Percentiles rank a stretch among this genome's conserved stretches.
Evolutionary conservation across 1,140 invertebrate genomes (phyloP).

Genomic region (Euglossa dilemma): DNA sequence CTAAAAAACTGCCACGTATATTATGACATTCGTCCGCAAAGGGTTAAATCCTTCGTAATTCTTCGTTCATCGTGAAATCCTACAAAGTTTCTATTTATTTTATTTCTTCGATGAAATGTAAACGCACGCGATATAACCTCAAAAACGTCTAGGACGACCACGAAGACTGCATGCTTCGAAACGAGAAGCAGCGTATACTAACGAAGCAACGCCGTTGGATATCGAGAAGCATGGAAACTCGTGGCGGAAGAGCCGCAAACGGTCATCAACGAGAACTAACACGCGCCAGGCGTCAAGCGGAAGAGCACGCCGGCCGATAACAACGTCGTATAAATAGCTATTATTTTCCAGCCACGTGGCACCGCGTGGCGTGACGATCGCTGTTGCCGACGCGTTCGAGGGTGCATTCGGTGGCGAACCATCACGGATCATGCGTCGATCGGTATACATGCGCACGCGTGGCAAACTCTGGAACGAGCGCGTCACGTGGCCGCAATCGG

Average conservation of each 20-base stretch:
- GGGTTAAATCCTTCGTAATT: no score
- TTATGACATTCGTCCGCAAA: no score
- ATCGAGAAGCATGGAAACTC: neutral
- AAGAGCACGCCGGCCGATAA: constrained; percentile 3
- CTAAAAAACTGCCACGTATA: no score
- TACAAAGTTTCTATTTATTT: no score
- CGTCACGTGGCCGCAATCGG: constrained; percentile 18
- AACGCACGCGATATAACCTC: no score
- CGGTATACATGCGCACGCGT: neutral
- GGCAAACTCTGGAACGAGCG: neutral
- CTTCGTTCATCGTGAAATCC: no score
- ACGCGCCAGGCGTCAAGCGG: neutral
- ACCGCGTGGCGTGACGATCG: neutral
- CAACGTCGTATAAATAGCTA: constrained; percentile 26
- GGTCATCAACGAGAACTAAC: neutral
- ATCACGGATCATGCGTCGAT: constrained; percentile 4
- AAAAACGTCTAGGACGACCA: neutral
- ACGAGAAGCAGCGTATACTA: no score
- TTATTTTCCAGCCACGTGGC: constrained; percentile 33
- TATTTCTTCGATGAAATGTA: no score
- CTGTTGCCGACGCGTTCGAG: neutral
- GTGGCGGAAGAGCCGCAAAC: neutral
- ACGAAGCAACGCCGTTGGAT: neutral
- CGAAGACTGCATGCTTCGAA: neutral
- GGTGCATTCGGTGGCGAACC: neutral